Base-by-base conservation (phyloP, 2,797 vertebrate genomes). In the Myotis planiceps region DNA sequence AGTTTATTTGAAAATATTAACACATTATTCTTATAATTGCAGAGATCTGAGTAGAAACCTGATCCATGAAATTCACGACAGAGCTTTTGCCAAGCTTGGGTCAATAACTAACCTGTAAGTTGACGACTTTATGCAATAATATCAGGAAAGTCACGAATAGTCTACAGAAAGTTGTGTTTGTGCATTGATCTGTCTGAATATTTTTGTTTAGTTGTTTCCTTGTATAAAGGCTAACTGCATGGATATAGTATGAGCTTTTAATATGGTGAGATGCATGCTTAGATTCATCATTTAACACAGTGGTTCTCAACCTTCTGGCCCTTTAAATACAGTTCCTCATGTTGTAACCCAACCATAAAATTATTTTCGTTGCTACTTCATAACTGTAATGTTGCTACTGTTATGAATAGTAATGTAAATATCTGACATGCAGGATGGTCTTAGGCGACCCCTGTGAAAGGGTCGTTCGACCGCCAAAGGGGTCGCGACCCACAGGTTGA, bases 41-140 rank as follows among this genome's bases (percentile, higher is more conserved):
- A 99, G 99, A 68, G 99, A 99, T 98, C 99, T 99, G 97, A 99
- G 99, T 94, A 99, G 99, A 98, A 99, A 99, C 97, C 97, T 94
- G 95, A 99, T 99, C 98, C 98, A 94, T 96, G 98, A 98, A 74
- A 99, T 99, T 98, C 99, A 99, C 97, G 98, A 98, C 97, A 99
- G 99, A 90, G 99, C 99, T 91, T 99, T 99, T 96, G 97, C 98
- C 78, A 99, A 99, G 75, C 98, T 99, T 97, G 98, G 98, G 51
- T 98, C 99, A n/a, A 98, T 99, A 94, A 99, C 99, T 89, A 99
- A 99, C 98, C 97, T 99, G 99, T 99, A 98, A 99, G 99, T 99
- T 96, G 85, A 71, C 25, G 7, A 0, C 92, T 96, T 55, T 88
- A 25, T 65, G 37, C n/a, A 87, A 5, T 10, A 3, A 9, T 34